A percentile compares a stretch with the other conserved stretches of the same genome.
These are phyloP conservation scores for Carollia perspicillata DNA, from an alignment of 2,113 vertebrate species.

Conservation along the genomic window DNA sequence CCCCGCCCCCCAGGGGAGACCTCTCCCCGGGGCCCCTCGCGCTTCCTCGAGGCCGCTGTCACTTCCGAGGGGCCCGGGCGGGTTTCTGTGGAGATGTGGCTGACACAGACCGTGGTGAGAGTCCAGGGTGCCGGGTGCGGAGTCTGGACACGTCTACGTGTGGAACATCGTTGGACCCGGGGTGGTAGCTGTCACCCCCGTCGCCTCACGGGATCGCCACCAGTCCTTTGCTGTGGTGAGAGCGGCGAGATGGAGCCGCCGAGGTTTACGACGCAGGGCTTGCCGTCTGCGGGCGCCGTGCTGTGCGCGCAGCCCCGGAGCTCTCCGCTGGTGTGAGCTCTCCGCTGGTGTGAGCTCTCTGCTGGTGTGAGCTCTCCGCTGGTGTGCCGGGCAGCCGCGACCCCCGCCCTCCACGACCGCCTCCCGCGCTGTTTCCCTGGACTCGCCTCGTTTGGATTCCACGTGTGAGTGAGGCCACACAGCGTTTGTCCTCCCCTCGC, in stretches of 20 bases:
- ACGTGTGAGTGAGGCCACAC: too few species aligned
- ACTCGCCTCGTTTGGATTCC: not conserved
- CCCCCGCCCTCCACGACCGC: not conserved
- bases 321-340: not conserved
- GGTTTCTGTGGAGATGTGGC: not conserved
- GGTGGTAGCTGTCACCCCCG: not conserved
- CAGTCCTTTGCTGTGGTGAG: not conserved
- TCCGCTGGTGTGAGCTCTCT: not conserved
- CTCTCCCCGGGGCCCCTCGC: not conserved
- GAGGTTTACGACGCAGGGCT: not conserved
- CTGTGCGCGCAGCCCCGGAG: not conserved
- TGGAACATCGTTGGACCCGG: rapidly evolving
- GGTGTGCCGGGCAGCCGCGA: too few species aligned
- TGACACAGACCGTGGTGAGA: not conserved
- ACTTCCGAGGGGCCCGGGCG: not conserved
- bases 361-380: not conserved
- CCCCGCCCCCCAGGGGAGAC: not conserved
- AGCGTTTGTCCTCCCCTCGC: too few species aligned
- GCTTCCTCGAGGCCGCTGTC: too few species aligned
- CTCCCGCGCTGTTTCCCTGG: not conserved
- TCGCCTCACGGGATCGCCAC: too few species aligned
- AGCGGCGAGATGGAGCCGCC: too few species aligned
- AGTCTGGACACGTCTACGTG: not conserved
- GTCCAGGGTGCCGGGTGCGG: not conserved
- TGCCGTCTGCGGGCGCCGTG: rapidly evolving